A percentile compares a stretch with the other conserved stretches of the same genome.
Evolutionary conservation across 1,140 invertebrate species (phyloP).

Genomic region (Drosophila kurseongensis): DNA sequence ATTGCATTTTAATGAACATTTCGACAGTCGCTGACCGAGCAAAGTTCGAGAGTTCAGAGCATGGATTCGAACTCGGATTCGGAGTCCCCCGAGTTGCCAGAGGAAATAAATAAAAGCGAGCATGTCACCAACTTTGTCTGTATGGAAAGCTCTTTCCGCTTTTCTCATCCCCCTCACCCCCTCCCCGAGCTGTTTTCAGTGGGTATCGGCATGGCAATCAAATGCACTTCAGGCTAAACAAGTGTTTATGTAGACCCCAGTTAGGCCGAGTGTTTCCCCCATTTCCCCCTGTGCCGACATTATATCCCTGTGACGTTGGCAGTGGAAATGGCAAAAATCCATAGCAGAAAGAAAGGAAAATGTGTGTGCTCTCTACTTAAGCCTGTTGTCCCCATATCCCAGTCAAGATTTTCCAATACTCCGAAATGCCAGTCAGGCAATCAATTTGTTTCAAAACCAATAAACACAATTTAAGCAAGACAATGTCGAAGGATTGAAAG

Average conservation of each 20-base stretch:
- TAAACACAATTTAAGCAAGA: constrained; percentile 49
- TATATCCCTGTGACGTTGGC: constrained; percentile 13
- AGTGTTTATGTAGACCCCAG: constrained; percentile 43
- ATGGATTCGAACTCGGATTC: neutral
- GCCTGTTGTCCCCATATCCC: constrained; percentile 12
- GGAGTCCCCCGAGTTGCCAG: constrained; percentile 8
- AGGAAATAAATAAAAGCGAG: constrained; percentile 58
- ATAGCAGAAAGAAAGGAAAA: constrained; percentile 17
- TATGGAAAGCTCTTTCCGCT: constrained; percentile 11
- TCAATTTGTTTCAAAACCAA: constrained; percentile 56
- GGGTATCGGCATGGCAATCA: constrained; percentile 33
- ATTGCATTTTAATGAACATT: constrained; percentile 71
- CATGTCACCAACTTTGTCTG: constrained; percentile 50
- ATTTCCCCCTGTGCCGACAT: neutral
- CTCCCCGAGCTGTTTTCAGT: neutral
- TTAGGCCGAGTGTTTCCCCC: constrained; percentile 14
- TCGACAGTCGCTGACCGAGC: constrained; percentile 30
- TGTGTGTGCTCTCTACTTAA: constrained; percentile 18
- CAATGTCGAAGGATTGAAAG: constrained; percentile 15
- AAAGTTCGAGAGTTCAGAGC: constrained; percentile 20
- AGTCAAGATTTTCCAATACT: constrained; percentile 43
- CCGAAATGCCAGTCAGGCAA: constrained; percentile 48
- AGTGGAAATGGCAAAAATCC: constrained; percentile 21
- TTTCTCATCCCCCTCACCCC: neutral
- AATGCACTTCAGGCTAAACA: constrained; percentile 52